These are phyloP conservation scores for Acanthopagrus latus DNA, from an alignment of 2,797 vertebrate species.

Conservation along the genomic window DNA sequence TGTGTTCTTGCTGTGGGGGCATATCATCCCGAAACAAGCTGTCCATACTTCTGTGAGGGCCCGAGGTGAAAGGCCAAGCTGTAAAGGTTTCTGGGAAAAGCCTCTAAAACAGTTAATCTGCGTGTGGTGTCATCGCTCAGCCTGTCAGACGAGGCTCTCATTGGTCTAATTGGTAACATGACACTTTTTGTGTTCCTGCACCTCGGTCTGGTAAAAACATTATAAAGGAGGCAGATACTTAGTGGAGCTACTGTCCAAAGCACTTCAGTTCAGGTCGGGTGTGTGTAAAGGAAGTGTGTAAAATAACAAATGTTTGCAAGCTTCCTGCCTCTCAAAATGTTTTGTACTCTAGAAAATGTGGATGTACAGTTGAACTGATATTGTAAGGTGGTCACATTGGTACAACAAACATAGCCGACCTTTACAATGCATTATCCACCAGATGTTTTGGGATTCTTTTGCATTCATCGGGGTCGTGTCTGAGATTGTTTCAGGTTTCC, in stretches of 20 bases:
- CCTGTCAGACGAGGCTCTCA: slow-evolving; percentile 55
- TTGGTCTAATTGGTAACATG: slow-evolving; percentile 82
- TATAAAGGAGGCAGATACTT: slow-evolving; percentile 47
- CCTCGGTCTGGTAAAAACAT: slow-evolving; percentile 79
- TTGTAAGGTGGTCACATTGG: neutral
- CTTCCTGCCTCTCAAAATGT: slow-evolving; percentile 4
- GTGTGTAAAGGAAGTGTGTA: slow-evolving; percentile 25
- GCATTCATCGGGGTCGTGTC: neutral
- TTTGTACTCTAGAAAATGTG: slow-evolving; percentile 28
- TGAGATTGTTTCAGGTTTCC: neutral
- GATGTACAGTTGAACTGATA: neutral
- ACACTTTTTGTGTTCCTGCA: slow-evolving; percentile 68
- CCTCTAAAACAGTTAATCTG: slow-evolving; percentile 73
- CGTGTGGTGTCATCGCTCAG: slow-evolving; percentile 68
- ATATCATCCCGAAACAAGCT: slow-evolving; percentile 60
- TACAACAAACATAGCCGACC: neutral
- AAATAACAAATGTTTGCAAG: slow-evolving; percentile 7
- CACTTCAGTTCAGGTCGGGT: slow-evolving; percentile 9
- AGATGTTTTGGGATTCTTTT: neutral
- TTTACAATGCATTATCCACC: neutral
- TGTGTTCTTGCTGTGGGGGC: slow-evolving; percentile 25
- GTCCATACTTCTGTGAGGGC: slow-evolving; percentile 58
- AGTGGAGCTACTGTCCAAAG: slow-evolving; percentile 43
- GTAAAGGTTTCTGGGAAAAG: slow-evolving; percentile 79
- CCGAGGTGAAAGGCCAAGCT: slow-evolving; percentile 71